Conservation (phyloP, 1,140 invertebrate species). For the Tetranychus urticae region DNA sequence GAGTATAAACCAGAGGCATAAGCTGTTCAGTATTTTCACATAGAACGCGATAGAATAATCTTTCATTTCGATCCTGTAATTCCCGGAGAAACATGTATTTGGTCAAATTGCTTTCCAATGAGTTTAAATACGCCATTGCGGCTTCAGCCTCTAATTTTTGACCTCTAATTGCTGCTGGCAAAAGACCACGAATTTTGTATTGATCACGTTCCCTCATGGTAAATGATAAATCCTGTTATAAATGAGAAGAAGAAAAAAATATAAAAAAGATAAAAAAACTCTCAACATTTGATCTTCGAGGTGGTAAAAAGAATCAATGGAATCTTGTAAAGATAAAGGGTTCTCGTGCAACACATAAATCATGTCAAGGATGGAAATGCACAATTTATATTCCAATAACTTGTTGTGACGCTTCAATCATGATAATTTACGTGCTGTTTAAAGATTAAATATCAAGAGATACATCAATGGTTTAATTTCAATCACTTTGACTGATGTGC, state of each 20-base stretch:
- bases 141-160: conserved; percentile 15
- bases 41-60: conserved; percentile 76
- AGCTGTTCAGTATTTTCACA: conserved; percentile 78
- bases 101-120: conserved; percentile 13
- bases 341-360: no score
- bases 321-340: no score
- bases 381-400: no score
- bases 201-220: conserved; percentile 15
- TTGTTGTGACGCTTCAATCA: no score
- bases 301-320: no score
- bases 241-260: neutral
- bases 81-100: conserved; percentile 17
- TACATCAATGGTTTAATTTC: no score
- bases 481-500: no score
- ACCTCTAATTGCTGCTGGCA: conserved; percentile 16
- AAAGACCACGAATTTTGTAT: conserved; percentile 16
- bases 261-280: neutral
- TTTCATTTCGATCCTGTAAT: conserved; percentile 69
- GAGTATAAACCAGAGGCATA: conserved; percentile 95
- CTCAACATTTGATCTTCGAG: no score
- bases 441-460: no score
- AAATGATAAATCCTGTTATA: conserved; percentile 17
- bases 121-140: conserved; percentile 15
- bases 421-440: no score
- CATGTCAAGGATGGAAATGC: no score